These are phyloP conservation scores for Aphelocoma californica DNA, from an alignment of 2,797 vertebrate species.

Conservation along the genomic window DNA sequence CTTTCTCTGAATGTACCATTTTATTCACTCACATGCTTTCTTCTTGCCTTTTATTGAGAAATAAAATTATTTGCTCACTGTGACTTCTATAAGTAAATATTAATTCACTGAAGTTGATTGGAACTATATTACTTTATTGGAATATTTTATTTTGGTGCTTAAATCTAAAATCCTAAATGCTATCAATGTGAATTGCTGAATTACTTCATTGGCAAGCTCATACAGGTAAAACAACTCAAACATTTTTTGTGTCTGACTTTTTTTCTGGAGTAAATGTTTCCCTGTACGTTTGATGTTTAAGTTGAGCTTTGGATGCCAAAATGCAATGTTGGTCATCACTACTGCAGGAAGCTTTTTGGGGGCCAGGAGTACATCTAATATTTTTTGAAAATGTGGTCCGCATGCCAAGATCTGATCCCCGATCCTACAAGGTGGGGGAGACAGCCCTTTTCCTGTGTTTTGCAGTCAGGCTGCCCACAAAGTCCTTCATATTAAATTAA, in stretches of 20 bases:
- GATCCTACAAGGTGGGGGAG: not conserved
- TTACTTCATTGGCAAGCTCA: not conserved
- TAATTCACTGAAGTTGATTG: not conserved
- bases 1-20: not conserved
- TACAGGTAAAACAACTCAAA: not conserved
- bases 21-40: rapidly evolving
- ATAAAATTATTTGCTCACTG: not conserved
- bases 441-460: not conserved
- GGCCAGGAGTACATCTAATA: not conserved
- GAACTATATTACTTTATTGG: not conserved
- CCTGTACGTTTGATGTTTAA: not conserved
- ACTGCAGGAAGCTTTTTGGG: not conserved
- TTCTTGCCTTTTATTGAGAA: not conserved
- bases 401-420: not conserved
- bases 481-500: not conserved
- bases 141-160: not conserved
- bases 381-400: not conserved
- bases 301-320: not conserved
- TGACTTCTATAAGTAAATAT: not conserved
- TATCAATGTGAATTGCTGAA: not conserved
- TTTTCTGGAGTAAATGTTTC: not conserved
- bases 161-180: not conserved
- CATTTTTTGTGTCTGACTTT: not conserved
- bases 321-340: not conserved
- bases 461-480: not conserved